Conservation (phyloP, 2,113 vertebrate species). For the Vimba vimba region DNA sequence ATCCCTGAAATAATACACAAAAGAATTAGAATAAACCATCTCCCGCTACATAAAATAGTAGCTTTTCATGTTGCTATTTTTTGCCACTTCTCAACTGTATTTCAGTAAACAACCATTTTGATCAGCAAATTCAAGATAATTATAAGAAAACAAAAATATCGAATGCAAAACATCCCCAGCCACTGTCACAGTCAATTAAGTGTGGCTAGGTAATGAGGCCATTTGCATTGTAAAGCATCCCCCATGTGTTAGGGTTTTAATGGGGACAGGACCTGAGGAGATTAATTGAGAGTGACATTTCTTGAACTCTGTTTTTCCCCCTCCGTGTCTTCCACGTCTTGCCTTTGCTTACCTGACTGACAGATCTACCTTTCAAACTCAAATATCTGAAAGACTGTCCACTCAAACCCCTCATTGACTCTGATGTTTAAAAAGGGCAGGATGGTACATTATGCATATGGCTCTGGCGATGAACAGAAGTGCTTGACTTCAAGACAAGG, state of each 20-base stretch:
- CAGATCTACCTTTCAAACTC: slow-evolving; percentile 90
- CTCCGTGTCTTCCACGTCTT: slow-evolving; percentile 17
- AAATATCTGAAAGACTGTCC: slow-evolving; percentile 91
- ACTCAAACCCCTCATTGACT: slow-evolving; percentile 86
- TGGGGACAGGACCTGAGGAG: slow-evolving; percentile 89
- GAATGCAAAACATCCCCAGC: slow-evolving; percentile 73
- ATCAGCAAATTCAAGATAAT: slow-evolving; percentile 60
- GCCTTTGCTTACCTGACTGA: slow-evolving; percentile 85
- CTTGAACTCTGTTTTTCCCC: slow-evolving; percentile 77
- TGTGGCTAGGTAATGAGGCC: slow-evolving; percentile 90
- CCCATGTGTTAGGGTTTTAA: slow-evolving; percentile 89
- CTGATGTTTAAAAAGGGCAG: slow-evolving; percentile 77
- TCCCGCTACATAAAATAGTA: background rate
- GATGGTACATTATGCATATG: slow-evolving; percentile 78
- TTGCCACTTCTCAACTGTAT: background rate
- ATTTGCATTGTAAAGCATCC: slow-evolving; percentile 92
- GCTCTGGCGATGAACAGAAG: slow-evolving; percentile 4
- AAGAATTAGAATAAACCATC: background rate
- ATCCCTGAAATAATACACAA: background rate
- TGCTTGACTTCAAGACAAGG: background rate
- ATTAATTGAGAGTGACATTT: slow-evolving; percentile 95
- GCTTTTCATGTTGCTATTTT: background rate
- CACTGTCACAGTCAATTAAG: slow-evolving; percentile 95
- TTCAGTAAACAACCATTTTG: background rate
- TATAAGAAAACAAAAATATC: slow-evolving; percentile 87